These are phyloP conservation scores for Sebastes matsubarae DNA, from an alignment of 2,797 vertebrate genomes.

Conservation along the genomic window DNA sequence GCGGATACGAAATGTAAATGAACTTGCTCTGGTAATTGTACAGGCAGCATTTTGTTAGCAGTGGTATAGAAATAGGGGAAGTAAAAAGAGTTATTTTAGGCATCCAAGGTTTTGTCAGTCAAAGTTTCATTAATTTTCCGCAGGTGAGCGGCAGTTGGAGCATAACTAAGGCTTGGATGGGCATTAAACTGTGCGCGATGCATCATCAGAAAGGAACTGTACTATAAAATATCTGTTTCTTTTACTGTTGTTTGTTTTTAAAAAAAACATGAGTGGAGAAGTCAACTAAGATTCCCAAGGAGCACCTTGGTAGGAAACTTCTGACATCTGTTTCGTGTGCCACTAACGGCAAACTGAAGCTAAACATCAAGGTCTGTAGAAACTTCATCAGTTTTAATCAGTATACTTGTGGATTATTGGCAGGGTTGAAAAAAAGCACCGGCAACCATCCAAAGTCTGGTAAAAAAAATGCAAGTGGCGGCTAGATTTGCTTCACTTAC, in stretches of 20 bases:
- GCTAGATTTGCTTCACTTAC: too few species aligned
- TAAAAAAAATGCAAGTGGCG: too few species aligned
- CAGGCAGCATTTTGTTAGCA: conserved; percentile 2
- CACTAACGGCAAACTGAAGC: neutral
- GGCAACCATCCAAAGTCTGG: too few species aligned
- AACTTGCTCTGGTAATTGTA: conserved; percentile 24
- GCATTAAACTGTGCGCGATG: neutral
- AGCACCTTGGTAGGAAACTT: neutral
- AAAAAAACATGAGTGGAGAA: neutral
- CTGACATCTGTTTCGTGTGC: neutral
- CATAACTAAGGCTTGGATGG: neutral
- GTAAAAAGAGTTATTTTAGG: conserved; percentile 2
- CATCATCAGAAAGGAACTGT: neutral
- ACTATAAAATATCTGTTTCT: neutral
- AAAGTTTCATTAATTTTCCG: conserved; percentile 19
- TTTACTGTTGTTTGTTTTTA: too few species aligned
- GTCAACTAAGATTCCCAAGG: neutral
- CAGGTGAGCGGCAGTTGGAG: neutral
- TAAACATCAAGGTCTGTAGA: neutral
- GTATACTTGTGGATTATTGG: neutral
- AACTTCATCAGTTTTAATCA: neutral
- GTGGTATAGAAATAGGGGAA: neutral
- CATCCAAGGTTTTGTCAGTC: neutral
- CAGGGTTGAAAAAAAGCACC: too few species aligned
- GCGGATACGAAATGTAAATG: conserved; percentile 3